Evolutionary conservation across 2,113 vertebrate species (phyloP).

Genomic region (Heptranchias perlo): DNA sequence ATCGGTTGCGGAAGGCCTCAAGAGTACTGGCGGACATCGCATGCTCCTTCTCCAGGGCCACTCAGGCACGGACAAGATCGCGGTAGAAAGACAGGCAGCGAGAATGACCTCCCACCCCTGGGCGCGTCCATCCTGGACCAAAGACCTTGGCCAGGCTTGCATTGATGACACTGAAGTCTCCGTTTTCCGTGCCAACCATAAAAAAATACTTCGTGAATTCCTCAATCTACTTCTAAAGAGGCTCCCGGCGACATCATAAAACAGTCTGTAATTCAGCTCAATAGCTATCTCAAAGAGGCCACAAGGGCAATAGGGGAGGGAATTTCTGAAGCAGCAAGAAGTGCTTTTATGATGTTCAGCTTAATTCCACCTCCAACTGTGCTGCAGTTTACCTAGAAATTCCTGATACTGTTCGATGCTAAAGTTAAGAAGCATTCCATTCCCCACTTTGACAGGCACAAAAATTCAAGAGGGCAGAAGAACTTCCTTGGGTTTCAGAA

Average conservation of each 20-base stretch:
- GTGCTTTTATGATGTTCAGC: neutral
- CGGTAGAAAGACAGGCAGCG: neutral
- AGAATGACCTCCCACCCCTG: neutral
- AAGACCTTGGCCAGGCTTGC: neutral
- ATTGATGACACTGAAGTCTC: neutral
- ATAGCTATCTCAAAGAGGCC: neutral
- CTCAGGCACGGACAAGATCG: neutral
- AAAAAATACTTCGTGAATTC: neutral
- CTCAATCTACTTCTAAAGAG: neutral
- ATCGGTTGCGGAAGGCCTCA: neutral
- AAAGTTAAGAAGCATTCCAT: neutral
- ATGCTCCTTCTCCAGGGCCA: neutral
- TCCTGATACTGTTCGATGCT: neutral
- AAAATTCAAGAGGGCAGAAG: neutral
- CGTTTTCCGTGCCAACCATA: neutral
- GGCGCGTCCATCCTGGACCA: neutral
- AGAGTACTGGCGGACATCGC: neutral
- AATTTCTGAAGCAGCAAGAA: neutral
- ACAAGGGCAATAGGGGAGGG: neutral
- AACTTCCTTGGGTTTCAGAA: neutral
- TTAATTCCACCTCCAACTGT: neutral
- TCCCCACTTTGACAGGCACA: neutral
- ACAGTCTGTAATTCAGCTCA: neutral
- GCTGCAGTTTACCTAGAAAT: neutral
- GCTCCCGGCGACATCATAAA: neutral